Percentiles rank a stretch among this genome's conserved stretches.
These are phyloP conservation scores for Leptodactylus fuscus DNA, from an alignment of 2,113 vertebrate species.

Conservation along the genomic window DNA sequence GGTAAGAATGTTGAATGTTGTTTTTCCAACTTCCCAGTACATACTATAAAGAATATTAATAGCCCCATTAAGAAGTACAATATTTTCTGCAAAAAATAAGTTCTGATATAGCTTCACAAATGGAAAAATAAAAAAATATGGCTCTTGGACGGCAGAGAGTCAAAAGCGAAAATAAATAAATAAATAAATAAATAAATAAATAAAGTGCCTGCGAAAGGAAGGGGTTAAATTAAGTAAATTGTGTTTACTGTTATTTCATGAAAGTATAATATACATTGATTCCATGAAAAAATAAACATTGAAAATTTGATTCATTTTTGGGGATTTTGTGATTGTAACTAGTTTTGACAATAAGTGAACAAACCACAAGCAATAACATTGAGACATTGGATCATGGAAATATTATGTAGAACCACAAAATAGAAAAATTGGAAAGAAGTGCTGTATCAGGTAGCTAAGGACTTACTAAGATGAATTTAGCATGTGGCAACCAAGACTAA, in stretches of 20 bases:
- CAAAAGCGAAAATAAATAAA: too few relatives aligned
- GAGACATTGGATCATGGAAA: conserved; percentile 43
- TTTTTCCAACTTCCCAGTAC: too few relatives aligned
- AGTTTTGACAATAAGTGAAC: conserved; percentile 36
- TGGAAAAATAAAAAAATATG: too few relatives aligned
- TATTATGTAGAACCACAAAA: conserved; percentile 47
- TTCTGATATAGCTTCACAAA: too few relatives aligned
- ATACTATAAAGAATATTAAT: too few relatives aligned
- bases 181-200: too few relatives aligned
- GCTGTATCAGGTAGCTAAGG: conserved; percentile 40
- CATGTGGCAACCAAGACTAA: conserved; percentile 50
- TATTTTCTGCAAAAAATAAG: too few relatives aligned
- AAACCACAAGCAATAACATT: conserved; percentile 25
- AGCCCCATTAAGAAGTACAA: too few relatives aligned
- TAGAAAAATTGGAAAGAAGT: not conserved
- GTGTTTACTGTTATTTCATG: conserved; percentile 4
- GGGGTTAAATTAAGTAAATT: not conserved
- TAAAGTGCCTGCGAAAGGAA: too few relatives aligned
- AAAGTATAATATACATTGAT: not conserved
- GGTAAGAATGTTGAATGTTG: too few relatives aligned
- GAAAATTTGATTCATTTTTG: not conserved
- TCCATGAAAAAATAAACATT: conserved; percentile 6
- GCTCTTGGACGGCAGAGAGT: too few relatives aligned
- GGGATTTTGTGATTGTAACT: conserved; percentile 24
- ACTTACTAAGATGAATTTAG: conserved; percentile 45